Conservation (phyloP, 2,797 vertebrate species). For the Erithacus rubecula region DNA sequence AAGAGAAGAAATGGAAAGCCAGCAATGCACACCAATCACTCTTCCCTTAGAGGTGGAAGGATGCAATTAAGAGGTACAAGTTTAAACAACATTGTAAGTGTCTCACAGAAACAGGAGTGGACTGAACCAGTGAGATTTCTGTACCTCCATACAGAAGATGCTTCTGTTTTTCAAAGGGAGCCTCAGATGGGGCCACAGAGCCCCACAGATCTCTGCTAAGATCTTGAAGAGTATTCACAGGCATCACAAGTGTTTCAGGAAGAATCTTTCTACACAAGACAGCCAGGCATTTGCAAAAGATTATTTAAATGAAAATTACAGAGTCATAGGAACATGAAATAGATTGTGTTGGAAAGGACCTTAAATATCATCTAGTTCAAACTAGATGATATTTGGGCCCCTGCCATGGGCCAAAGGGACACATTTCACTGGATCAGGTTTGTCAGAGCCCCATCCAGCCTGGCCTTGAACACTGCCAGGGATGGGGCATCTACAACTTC, state of each 20-base stretch:
- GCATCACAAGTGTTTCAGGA: background rate
- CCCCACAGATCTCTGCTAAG: fast-evolving
- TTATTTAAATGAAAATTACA: background rate
- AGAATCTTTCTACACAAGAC: background rate
- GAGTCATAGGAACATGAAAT: background rate
- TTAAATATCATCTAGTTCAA: background rate
- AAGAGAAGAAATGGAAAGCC: background rate
- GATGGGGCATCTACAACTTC: background rate
- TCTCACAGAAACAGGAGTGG: background rate
- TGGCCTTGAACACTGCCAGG: background rate
- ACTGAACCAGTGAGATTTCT: background rate
- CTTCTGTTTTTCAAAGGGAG: background rate
- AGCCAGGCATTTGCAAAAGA: background rate
- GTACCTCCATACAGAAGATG: background rate
- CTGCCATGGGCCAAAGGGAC: background rate
- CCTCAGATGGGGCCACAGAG: background rate
- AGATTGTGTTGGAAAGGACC: background rate
- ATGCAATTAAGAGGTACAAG: fast-evolving
- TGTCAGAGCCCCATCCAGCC: background rate
- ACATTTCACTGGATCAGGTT: background rate
- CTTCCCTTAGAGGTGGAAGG: background rate
- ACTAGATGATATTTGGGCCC: no score
- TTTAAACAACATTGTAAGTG: background rate
- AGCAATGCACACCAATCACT: background rate
- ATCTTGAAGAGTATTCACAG: background rate